A percentile compares a stretch with the other conserved stretches of the same genome.
Evolutionary conservation across 2,888 invertebrate genomes (phyloP).

Genomic region (Entomobrya multifasciata): DNA sequence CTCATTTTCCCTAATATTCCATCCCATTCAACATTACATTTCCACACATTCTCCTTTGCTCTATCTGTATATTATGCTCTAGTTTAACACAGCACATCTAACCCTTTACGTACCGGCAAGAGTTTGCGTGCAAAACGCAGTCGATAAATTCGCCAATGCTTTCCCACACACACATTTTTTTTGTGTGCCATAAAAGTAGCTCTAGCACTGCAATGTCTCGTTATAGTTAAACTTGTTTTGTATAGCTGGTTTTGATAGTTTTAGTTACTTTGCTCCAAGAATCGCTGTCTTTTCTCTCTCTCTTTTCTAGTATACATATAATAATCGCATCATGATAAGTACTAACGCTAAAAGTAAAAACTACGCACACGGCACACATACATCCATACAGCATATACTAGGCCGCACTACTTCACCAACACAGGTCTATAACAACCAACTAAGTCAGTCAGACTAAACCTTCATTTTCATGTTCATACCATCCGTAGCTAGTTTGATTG

Average conservation of each 20-base stretch:
- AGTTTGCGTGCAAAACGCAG: constrained; percentile 77
- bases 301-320: constrained; percentile 1
- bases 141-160: constrained; percentile 77
- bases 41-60: too few species aligned
- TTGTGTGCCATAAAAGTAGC: too few species aligned
- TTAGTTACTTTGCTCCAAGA: constrained; percentile 6
- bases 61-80: too few species aligned
- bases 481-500: constrained; percentile 32
- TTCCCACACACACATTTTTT: background rate
- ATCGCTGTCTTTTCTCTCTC: background rate
- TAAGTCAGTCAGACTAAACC: background rate
- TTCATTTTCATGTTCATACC: too few species aligned
- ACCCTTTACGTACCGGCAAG: constrained; percentile 58
- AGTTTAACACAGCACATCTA: background rate
- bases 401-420: background rate
- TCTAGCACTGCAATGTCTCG: background rate
- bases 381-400: background rate
- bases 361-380: background rate
- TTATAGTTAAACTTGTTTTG: background rate
- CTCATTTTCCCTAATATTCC: too few species aligned
- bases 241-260: background rate
- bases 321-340: constrained; percentile 32
- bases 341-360: background rate
- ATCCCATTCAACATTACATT: too few species aligned
- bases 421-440: background rate